Evolutionary conservation across 2,888 invertebrate species (phyloP).

Genomic region (Nomada ferruginata): DNA sequence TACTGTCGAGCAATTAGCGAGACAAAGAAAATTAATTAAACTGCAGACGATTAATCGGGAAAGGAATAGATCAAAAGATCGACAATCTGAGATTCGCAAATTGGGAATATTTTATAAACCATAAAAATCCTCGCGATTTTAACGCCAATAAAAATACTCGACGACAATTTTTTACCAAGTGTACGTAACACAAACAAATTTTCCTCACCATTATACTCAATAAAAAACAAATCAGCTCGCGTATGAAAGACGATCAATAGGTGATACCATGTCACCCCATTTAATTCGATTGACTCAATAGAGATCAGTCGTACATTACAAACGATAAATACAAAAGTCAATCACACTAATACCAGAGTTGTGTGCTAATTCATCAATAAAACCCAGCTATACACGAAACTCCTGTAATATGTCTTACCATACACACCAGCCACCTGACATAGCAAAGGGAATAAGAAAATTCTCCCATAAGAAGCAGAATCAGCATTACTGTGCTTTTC

Average conservation of each 20-base stretch:
- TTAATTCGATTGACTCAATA: background rate
- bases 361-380: background rate
- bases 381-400: background rate
- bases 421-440: background rate
- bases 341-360: no score
- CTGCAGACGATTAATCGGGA: background rate
- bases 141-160: no score
- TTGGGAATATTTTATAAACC: no score
- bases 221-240: no score
- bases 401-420: background rate
- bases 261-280: no score
- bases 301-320: background rate
- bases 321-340: background rate
- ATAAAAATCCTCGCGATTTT: no score
- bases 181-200: no score
- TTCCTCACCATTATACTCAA: no score
- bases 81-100: background rate
- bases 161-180: no score
- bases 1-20: constrained; percentile 17
- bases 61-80: background rate
- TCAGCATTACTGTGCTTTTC: constrained; percentile 4
- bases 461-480: background rate
- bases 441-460: no score
- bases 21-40: background rate
- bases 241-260: no score